Conservation (phyloP, 2,888 invertebrate genomes). For the Sphecodes monilicornis region DNA sequence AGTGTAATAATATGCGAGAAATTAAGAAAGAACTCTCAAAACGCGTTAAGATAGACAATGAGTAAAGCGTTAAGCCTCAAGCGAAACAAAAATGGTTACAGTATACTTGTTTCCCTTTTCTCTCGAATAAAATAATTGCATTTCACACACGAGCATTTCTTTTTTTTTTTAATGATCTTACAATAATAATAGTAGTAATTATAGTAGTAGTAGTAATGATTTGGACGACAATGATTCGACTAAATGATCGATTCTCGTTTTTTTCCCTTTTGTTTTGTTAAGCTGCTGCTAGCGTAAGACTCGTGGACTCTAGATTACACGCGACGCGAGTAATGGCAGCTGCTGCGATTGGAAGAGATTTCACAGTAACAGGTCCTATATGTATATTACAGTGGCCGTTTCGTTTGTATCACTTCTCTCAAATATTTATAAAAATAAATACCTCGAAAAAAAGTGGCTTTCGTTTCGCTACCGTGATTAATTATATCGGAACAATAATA, state of each 20-base stretch:
- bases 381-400: slow-evolving; percentile 73
- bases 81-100: slow-evolving; percentile 78
- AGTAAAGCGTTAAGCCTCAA: slow-evolving; percentile 80
- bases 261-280: slow-evolving; percentile 25
- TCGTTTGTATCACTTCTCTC: slow-evolving; percentile 67
- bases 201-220: slow-evolving; percentile 65
- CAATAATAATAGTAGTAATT: slow-evolving; percentile 31
- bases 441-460: slow-evolving; percentile 78
- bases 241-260: slow-evolving; percentile 60
- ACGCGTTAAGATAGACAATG: slow-evolving; percentile 70
- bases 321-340: slow-evolving; percentile 75
- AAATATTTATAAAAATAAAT: slow-evolving; percentile 84
- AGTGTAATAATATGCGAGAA: slow-evolving; percentile 55
- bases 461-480: slow-evolving; percentile 77
- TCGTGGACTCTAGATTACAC: slow-evolving; percentile 64
- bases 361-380: slow-evolving; percentile 71
- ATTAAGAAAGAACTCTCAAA: slow-evolving; percentile 63
- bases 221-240: slow-evolving; percentile 71
- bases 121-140: slow-evolving; percentile 62
- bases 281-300: slow-evolving; percentile 65
- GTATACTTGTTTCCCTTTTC: slow-evolving; percentile 58
- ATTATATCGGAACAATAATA: slow-evolving; percentile 78
- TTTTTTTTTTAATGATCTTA: slow-evolving; percentile 43
- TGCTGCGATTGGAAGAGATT: slow-evolving; percentile 65
- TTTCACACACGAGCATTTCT: slow-evolving; percentile 76